Base-by-base conservation (phyloP, 2,888 invertebrate genomes). In the Stenolophus ochropezus region DNA sequence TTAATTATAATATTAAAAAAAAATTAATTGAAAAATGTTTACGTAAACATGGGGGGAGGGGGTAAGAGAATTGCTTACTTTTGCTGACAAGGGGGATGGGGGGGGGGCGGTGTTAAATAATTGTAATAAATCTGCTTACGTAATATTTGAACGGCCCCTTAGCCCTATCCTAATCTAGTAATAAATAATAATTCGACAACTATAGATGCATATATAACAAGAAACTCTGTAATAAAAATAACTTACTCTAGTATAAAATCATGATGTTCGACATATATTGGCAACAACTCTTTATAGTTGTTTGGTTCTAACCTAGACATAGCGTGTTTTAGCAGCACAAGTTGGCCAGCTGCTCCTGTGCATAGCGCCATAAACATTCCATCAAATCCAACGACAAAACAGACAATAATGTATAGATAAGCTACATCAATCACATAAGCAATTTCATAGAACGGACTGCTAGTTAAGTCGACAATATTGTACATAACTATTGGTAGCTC, bases 211-310 rank as follows among this genome's bases (percentile, higher is more conserved):
- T n/a, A n/a, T n/a, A n/a, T n/a, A n/a, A n/a, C n/a, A n/a, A n/a
- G n/a, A n/a, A n/a, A n/a, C n/a, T n/a, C n/a, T n/a, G n/a, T 42
- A 1, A 11, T 42, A 42, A 42, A 14, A 4, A 23, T 58, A 8
- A 79, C 79, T 79, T 71, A 79, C 79, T 79, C 69, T 14, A 79
- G 27, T 18, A 79, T 51, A 53, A 79, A 79, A 20, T 79, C 33
- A 18, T 79, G 69, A 69, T 79, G 79, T 25, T 71, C 18, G 51
- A 79, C 79, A 71, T 79, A 79, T 16, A 27, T 33, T 14, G 65
- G 65, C 8, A 79, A 27, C 8, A 18, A n/a, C 8, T 71, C 4
- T 4, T 49, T 14, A 16, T 51, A 79, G 4, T 16, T 33, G 16
- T 11, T n/a, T 27, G 23, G 33, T 33, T 79, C 69, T 23, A 79